These are phyloP conservation scores for Corydoras sp. DNA, from an alignment of 2,113 vertebrate genomes.

Conservation along the genomic window DNA sequence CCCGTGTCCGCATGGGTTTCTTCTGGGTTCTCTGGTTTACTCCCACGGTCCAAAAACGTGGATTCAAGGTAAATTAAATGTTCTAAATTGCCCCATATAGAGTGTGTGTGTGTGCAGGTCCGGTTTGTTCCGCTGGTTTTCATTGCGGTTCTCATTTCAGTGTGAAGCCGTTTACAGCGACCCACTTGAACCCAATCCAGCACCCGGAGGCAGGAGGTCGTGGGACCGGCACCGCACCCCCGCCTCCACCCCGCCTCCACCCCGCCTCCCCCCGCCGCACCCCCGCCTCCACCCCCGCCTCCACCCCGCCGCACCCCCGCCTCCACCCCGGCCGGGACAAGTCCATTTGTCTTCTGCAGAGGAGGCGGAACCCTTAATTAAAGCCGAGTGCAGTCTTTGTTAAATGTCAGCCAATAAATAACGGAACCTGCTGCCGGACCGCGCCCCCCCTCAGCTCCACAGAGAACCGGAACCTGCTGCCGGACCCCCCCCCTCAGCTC, in stretches of 20 bases:
- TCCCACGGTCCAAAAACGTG: too few relatives aligned
- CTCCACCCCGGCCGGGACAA: conserved; percentile 53
- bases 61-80: too few relatives aligned
- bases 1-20: too few relatives aligned
- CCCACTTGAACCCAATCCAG: conserved; percentile 44
- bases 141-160: too few relatives aligned
- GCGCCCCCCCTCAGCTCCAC: conserved; percentile 29
- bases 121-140: too few relatives aligned
- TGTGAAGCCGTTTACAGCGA: too few relatives aligned
- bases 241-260: too few relatives aligned
- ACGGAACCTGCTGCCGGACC: conserved; percentile 52
- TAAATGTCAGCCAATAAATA: conserved; percentile 70
- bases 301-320: conserved; percentile 47
- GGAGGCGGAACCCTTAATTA: conserved; percentile 70
- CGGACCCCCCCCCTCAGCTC: conserved; percentile 45
- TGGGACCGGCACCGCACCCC: conserved; percentile 42
- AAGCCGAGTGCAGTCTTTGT: conserved; percentile 59
- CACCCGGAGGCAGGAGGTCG: conserved; percentile 34
- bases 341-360: conserved; percentile 64
- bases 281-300: too few relatives aligned
- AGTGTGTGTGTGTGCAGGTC: too few relatives aligned
- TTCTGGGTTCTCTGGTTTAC: too few relatives aligned
- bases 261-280: too few relatives aligned
- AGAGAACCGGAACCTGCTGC: conserved; percentile 38
- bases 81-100: too few relatives aligned